A percentile compares a stretch with the other conserved stretches of the same genome.
Conservation (phyloP, 2,888 invertebrate species). For the Sylvicola cinctus region DNA sequence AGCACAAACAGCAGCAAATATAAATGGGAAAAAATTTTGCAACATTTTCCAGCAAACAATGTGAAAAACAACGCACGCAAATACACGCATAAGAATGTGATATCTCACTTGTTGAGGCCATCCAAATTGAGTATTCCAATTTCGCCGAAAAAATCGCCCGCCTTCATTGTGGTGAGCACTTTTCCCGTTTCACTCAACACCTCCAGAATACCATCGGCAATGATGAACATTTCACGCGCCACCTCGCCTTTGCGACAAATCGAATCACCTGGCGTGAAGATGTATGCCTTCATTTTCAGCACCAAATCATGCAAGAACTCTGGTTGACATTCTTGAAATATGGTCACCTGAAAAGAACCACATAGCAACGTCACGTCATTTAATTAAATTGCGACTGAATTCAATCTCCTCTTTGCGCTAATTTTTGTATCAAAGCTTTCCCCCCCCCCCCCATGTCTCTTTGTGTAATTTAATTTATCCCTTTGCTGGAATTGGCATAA, state of each 20-base stretch:
- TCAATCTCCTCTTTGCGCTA: too few species aligned
- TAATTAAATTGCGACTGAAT: too few species aligned
- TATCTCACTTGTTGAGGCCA: slow-evolving; percentile 77
- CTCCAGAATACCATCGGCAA: slow-evolving; percentile 90
- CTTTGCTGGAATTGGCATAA: too few species aligned
- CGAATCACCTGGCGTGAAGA: slow-evolving; percentile 93
- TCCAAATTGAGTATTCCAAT: slow-evolving; percentile 91
- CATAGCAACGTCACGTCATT: too few species aligned
- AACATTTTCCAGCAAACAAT: too few species aligned
- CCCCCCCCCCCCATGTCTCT: too few species aligned
- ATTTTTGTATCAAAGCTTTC: too few species aligned
- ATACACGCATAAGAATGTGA: slow-evolving; percentile 7
- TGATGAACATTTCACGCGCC: slow-evolving; percentile 95
- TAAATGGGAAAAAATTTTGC: too few species aligned
- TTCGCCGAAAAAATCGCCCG: slow-evolving; percentile 95
- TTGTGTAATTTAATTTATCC: too few species aligned
- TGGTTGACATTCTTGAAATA: slow-evolving; percentile 92
- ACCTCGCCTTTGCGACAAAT: slow-evolving; percentile 89
- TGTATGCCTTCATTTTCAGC: slow-evolving; percentile 94
- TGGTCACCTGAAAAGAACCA: slow-evolving; percentile 65
- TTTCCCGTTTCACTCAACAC: slow-evolving; percentile 86
- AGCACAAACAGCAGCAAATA: too few species aligned
- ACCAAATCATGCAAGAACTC: slow-evolving; percentile 94
- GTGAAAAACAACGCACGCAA: too few species aligned
- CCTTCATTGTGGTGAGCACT: slow-evolving; percentile 88